phyloP scores from a whole-genome alignment of 2,888 invertebrate genomes.

The Metalampra italica region DNA sequence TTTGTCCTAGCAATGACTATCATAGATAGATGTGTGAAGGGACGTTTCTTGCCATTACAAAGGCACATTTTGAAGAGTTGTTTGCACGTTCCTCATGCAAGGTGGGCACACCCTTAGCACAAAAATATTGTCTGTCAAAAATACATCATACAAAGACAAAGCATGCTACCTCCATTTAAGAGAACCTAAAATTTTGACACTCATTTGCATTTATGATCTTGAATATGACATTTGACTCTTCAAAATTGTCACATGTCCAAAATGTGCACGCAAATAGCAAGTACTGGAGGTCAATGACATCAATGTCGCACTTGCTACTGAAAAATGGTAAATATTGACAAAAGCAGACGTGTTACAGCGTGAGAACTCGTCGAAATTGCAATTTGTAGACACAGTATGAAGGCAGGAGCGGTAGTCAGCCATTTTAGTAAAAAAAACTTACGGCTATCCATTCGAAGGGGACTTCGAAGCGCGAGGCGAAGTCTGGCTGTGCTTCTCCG shows the following conservation, averaged over 20 bases:
- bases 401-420: constrained; percentile 24
- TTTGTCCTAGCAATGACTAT: too few relatives aligned
- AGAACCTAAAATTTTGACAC: too few relatives aligned
- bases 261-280: constrained; percentile 10
- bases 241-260: constrained; percentile 16
- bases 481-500: constrained; percentile 57
- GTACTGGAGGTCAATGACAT: constrained; percentile 27
- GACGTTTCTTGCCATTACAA: too few relatives aligned
- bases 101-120: too few relatives aligned
- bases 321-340: constrained; percentile 17
- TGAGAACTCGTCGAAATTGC: background rate
- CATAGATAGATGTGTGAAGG: too few relatives aligned
- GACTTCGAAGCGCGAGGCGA: constrained; percentile 60
- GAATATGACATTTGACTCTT: background rate
- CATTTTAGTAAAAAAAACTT: constrained; percentile 47
- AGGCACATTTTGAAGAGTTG: too few relatives aligned
- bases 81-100: too few relatives aligned
- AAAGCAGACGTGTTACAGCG: background rate
- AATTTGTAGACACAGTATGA: background rate
- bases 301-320: background rate
- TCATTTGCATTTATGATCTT: constrained; percentile 4
- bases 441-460: constrained; percentile 45
- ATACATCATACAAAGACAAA: too few relatives aligned
- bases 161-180: too few relatives aligned
- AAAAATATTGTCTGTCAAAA: too few relatives aligned